phyloP scores from a whole-genome alignment of 2,113 vertebrate species.

The Otus sunia region DNA sequence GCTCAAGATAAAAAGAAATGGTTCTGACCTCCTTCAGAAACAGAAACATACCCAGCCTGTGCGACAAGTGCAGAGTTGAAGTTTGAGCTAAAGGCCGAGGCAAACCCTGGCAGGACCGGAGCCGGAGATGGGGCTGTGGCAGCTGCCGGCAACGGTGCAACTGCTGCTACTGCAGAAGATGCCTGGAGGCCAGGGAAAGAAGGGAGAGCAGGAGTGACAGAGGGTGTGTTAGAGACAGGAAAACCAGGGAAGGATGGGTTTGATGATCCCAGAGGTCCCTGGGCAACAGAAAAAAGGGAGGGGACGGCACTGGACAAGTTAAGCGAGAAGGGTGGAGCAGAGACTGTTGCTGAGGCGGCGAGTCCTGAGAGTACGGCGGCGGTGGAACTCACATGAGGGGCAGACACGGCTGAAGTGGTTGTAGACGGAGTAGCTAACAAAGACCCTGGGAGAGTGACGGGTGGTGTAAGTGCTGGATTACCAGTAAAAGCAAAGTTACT shows the following conservation, averaged over 20 bases:
- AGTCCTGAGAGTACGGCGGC: conserved; percentile 81
- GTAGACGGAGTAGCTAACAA: conserved; percentile 65
- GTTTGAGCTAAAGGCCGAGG: conserved; percentile 95
- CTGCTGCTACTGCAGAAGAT: conserved; percentile 84
- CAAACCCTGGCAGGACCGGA: conserved; percentile 91
- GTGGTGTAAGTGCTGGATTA: conserved; percentile 72
- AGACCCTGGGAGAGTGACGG: conserved; percentile 68
- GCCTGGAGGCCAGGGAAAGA: conserved; percentile 91
- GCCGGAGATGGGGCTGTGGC: conserved; percentile 83
- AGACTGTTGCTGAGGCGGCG: conserved; percentile 68
- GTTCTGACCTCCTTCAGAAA: conserved; percentile 10
- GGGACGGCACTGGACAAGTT: conserved; percentile 83
- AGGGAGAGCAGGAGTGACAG: conserved; percentile 87
- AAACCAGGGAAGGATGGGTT: conserved; percentile 87
- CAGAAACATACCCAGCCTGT: conserved; percentile 81
- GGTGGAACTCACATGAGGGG: conserved; percentile 45
- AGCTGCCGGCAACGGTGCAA: conserved; percentile 84
- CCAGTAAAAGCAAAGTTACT: conserved; percentile 75
- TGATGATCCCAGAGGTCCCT: conserved; percentile 77
- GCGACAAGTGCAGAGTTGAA: conserved; percentile 90
- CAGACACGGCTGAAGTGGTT: conserved; percentile 44
- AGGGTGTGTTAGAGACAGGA: conserved; percentile 83
- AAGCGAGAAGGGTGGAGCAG: conserved; percentile 83
- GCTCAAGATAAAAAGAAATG: conserved; percentile 2
- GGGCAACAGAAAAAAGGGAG: conserved; percentile 84